Evolutionary conservation across 2,113 vertebrate species (phyloP).

Genomic region (Oreochromis tanganicae): DNA sequence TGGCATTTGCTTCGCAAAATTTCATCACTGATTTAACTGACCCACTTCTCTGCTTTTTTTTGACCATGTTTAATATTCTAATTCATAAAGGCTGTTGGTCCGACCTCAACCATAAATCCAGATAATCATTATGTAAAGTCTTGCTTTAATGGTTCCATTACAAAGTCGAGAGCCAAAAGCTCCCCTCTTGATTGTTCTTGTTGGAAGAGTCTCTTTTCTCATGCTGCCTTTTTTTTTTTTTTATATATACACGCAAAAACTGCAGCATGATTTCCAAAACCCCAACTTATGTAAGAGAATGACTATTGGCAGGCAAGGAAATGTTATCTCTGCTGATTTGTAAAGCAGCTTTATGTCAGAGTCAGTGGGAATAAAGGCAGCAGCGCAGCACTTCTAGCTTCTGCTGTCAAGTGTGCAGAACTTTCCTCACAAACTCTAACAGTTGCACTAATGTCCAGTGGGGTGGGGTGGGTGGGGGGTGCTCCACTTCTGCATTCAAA

Average conservation of each 20-base stretch:
- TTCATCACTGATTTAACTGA: neutral
- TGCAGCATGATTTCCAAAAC: conserved; percentile 1
- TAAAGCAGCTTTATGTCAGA: neutral
- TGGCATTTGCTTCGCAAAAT: neutral
- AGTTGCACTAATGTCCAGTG: neutral
- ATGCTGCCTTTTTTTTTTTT: neutral
- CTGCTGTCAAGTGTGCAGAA: neutral
- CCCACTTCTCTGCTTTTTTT: neutral
- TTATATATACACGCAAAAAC: neutral
- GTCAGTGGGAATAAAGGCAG: neutral
- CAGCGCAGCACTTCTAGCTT: neutral
- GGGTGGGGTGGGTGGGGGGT: neutral
- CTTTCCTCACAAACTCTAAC: neutral
- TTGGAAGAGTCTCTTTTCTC: neutral
- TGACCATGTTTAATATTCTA: neutral
- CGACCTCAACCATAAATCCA: neutral
- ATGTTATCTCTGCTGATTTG: conserved; percentile 7
- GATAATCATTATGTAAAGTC: neutral
- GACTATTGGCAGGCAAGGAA: neutral
- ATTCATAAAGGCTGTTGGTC: neutral
- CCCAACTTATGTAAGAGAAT: conserved; percentile 9
- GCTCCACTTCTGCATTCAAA: neutral
- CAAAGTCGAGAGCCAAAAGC: neutral
- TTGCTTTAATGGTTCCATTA: neutral
- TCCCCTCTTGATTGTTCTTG: neutral